phyloP scores from a whole-genome alignment of 2,888 invertebrate genomes.

The Drosophila sordidula region DNA sequence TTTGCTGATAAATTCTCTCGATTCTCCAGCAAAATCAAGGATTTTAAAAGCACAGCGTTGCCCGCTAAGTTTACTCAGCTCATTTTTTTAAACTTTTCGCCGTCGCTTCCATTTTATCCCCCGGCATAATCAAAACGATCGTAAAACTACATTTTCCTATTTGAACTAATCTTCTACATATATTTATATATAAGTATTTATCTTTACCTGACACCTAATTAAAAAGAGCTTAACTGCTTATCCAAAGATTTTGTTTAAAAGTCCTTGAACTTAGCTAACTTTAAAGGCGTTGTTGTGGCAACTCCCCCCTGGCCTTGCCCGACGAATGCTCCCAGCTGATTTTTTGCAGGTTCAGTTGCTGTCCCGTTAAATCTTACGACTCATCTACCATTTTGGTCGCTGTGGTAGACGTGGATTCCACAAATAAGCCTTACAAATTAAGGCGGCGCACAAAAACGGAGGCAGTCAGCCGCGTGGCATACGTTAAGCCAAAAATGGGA shows the following conservation, averaged over 20 bases:
- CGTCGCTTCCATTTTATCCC: no score
- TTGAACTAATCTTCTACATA: no score
- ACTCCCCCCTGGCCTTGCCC: slow-evolving; percentile 4
- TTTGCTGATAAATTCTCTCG: no score
- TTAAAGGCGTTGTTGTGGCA: slow-evolving; percentile 23
- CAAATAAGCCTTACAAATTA: slow-evolving; percentile 71
- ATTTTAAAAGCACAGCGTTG: no score
- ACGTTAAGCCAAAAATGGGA: slow-evolving; percentile 19
- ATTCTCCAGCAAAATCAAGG: no score
- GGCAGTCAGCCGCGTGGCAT: slow-evolving; percentile 14
- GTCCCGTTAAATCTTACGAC: slow-evolving; percentile 16
- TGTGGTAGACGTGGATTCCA: slow-evolving; percentile 30
- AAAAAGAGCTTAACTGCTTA: slow-evolving; percentile 19
- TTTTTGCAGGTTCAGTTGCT: slow-evolving; percentile 25
- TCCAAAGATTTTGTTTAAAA: slow-evolving; percentile 17
- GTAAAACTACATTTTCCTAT: no score
- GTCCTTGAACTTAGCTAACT: slow-evolving; percentile 25
- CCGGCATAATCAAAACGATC: no score
- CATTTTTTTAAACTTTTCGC: no score
- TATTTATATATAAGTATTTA: no score
- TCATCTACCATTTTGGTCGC: slow-evolving; percentile 26
- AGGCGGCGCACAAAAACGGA: slow-evolving; percentile 35
- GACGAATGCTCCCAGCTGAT: slow-evolving; percentile 3
- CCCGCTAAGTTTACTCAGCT: no score
- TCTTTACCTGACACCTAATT: slow-evolving; percentile 10